Evolutionary conservation across 1,140 invertebrate species (phyloP).

Genomic region (Atta colombica): DNA sequence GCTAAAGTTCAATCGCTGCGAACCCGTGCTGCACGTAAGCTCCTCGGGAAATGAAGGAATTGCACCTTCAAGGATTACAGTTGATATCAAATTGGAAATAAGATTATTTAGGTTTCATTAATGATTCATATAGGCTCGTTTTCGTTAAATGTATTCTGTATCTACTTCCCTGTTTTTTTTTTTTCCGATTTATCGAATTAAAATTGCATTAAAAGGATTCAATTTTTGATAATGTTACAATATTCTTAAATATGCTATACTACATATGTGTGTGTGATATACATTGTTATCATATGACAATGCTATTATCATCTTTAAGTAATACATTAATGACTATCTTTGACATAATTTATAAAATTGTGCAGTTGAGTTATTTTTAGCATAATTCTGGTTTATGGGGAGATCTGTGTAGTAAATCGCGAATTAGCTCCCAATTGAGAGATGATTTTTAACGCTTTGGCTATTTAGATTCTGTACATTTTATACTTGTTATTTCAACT

Average conservation of each 20-base stretch:
- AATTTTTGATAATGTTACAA: not conserved
- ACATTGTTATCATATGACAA: not conserved
- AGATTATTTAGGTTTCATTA: not conserved
- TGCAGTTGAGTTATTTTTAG: not conserved
- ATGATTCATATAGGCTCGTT: not conserved
- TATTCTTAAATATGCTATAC: not conserved
- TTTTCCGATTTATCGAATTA: not conserved
- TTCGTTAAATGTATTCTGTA: not conserved
- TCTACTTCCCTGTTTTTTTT: not conserved
- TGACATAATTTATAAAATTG: not conserved
- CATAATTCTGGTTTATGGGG: not conserved
- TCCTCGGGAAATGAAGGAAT: slow-evolving; percentile 42
- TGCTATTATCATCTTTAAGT: not conserved
- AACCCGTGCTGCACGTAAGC: slow-evolving; percentile 39
- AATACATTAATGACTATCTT: not conserved
- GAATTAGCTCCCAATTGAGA: not conserved
- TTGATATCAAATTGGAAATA: not conserved
- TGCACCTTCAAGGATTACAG: not conserved
- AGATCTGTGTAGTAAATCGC: not conserved
- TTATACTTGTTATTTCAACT: not conserved
- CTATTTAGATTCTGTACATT: not conserved
- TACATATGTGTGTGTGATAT: not conserved
- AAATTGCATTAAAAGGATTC: not conserved
- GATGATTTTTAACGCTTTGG: not conserved
- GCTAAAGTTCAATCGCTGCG: slow-evolving; percentile 68